A percentile compares a stretch with the other conserved stretches of the same genome.
Conservation (phyloP, 2,797 vertebrate genomes). For the Gallinago stenura region DNA sequence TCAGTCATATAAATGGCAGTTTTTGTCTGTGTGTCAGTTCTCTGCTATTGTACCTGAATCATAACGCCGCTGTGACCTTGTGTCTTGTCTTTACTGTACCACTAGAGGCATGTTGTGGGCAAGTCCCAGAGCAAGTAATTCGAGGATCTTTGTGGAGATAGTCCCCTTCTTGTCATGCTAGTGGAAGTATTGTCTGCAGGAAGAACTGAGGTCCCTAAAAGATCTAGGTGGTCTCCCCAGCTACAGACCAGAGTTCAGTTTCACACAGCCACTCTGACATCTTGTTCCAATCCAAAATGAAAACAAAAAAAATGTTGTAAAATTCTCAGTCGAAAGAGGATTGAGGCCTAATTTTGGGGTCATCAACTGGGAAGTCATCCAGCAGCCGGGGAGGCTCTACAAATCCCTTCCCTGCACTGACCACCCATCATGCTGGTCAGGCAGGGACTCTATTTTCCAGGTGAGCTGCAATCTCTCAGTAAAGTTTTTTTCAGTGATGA, state of each 20-base stretch:
- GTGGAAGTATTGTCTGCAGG: not conserved
- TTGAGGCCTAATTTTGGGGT: not conserved
- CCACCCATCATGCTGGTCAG: fast-evolving
- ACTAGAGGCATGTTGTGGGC: not conserved
- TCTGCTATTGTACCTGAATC: not conserved
- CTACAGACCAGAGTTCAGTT: not conserved
- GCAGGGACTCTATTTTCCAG: not conserved
- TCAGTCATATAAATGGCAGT: not conserved
- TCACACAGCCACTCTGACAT: not conserved
- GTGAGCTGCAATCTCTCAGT: not conserved
- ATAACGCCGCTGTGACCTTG: not conserved
- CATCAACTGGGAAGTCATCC: fast-evolving
- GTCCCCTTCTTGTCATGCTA: not conserved
- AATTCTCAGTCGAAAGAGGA: not conserved
- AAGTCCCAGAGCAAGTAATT: not conserved
- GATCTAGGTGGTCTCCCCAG: not conserved
- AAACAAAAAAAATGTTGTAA: not conserved
- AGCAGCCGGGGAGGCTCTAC: fast-evolving
- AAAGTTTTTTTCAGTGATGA: not conserved
- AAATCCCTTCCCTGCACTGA: not conserved
- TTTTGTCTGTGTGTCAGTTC: not conserved
- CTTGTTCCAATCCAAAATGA: not conserved
- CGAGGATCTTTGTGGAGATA: not conserved
- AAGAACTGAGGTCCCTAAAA: not conserved
- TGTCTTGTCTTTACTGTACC: not conserved